Conservation (phyloP, 2,113 vertebrate genomes). For the Oxyruncus cristatus region DNA sequence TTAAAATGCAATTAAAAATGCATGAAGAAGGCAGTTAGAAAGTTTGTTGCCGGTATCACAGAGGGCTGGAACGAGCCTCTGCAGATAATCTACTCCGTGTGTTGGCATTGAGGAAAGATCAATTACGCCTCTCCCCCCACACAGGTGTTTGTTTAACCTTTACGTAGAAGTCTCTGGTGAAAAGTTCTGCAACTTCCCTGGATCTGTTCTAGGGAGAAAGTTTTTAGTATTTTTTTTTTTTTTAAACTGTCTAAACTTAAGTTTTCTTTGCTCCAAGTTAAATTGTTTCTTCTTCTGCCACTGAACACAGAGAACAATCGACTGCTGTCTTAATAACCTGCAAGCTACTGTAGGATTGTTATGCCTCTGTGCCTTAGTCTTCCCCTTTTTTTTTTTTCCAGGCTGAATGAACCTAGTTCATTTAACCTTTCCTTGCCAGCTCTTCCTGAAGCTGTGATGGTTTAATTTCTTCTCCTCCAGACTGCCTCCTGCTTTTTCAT, state of each 20-base stretch:
- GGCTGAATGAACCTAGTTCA: slow-evolving; percentile 14
- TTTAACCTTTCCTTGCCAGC: slow-evolving; percentile 47
- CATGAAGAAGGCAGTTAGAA: slow-evolving; percentile 5
- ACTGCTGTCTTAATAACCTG: slow-evolving; percentile 65
- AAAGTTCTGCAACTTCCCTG: slow-evolving; percentile 1
- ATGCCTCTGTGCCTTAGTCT: slow-evolving; percentile 36
- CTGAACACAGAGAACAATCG: slow-evolving; percentile 54
- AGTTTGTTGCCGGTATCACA: not conserved
- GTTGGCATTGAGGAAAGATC: not conserved
- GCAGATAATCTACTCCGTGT: not conserved
- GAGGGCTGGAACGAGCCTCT: not conserved
- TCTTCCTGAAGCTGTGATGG: not conserved
- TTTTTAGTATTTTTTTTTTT: not conserved
- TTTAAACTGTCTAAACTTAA: slow-evolving; percentile 17
- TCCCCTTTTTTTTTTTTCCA: not conserved
- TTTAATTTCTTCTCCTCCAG: slow-evolving; percentile 25
- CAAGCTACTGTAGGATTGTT: slow-evolving; percentile 50
- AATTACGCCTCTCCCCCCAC: not conserved
- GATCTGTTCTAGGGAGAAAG: not conserved
- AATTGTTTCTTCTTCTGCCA: slow-evolving; percentile 61
- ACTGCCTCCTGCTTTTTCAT: slow-evolving; percentile 40
- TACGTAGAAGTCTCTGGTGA: not conserved
- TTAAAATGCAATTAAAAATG: slow-evolving; percentile 56
- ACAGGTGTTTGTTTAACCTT: slow-evolving; percentile 60
- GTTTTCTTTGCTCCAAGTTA: slow-evolving; percentile 50